phyloP scores from a whole-genome alignment of 2,797 vertebrate genomes.

The Sylvilagus floridanus region DNA sequence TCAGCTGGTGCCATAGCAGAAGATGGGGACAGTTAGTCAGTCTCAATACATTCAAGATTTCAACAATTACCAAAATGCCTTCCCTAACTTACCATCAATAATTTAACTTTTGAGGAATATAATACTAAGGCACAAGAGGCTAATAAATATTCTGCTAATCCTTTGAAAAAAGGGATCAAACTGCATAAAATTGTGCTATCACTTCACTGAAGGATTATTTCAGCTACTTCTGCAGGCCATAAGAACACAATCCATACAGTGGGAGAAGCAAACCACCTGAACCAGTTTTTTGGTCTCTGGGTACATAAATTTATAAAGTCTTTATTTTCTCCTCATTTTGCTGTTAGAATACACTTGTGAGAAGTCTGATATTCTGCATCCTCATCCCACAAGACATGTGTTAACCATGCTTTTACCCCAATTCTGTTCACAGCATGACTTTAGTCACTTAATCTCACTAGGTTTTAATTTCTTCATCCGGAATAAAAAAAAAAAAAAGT shows the following conservation, averaged over 20 bases:
- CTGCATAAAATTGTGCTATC: slow-evolving; percentile 41
- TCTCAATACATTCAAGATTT: slow-evolving; percentile 74
- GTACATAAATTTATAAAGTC: slow-evolving; percentile 15
- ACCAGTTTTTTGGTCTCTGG: not conserved
- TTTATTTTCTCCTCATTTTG: slow-evolving; percentile 33
- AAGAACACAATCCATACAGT: not conserved
- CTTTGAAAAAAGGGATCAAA: slow-evolving; percentile 35
- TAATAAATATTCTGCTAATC: slow-evolving; percentile 50
- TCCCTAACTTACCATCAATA: slow-evolving; percentile 73
- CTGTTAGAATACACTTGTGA: slow-evolving; percentile 39
- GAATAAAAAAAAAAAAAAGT: not conserved
- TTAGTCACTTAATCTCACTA: not conserved
- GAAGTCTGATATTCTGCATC: not conserved
- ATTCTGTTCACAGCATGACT: not conserved
- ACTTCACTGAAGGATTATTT: slow-evolving; percentile 54
- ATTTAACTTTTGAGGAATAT: slow-evolving; percentile 75
- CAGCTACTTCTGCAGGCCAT: not conserved
- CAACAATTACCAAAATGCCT: slow-evolving; percentile 75
- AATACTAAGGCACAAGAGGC: slow-evolving; percentile 47
- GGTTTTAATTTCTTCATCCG: slow-evolving; percentile 19
- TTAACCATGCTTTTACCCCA: not conserved
- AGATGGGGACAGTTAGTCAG: slow-evolving; percentile 67
- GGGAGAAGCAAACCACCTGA: slow-evolving; percentile 35
- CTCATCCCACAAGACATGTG: slow-evolving; percentile 32
- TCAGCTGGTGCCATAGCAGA: slow-evolving; percentile 69